Base-by-base conservation (phyloP, 2,113 vertebrate genomes). In the Nothobranchius furzeri region DNA sequence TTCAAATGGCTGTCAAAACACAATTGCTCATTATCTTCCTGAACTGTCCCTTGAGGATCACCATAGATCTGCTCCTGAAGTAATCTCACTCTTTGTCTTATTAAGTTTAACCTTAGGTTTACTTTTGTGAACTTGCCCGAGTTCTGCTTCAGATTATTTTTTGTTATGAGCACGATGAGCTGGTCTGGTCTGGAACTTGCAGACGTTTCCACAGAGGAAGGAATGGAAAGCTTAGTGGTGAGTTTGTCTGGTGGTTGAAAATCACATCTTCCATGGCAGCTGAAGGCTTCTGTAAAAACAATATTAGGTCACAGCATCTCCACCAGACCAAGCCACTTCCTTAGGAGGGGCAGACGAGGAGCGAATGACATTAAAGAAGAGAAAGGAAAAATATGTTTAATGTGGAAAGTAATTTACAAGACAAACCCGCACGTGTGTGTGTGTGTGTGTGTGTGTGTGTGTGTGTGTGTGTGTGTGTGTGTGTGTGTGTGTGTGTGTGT, bases 251-350 rank as follows among this genome's bases (percentile, higher is more conserved):
- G 68, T 53, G 68, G 79, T 79, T 76, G 73, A 60, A 85, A 76
- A 87, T 90, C 85, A 81, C 70, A 89, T 91, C 78, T 88, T 91
- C 88, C 88, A 84, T 60, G 69, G 83, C 73, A 59, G 81, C 86
- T 84, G 58, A 53, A 84, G 78, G 73, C 75, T 40, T 3, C 37
- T 79, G 79, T 77, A 79, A 83, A 82, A 75, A 82, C 84, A 75
- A 66, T 51, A 70, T 85, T 80, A 78, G 75, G 75, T 90, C 87
- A 90, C 57, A 71, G 64, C 20, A 58, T 35, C 64, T 54, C 70
- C 40, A 75, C 37, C 67, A 76, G 64, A 72, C 58, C 63, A 55
- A 2, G 85, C 90, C 84, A 68, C 88, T 89, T 74, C 75, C 82
- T 84, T 73, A 57, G 63, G 69, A 71, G 68, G 63, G 54, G 57